Evolutionary conservation across 2,888 invertebrate species (phyloP), one percentile per base, ranked within the genome.

Genomic region (Rhogogaster chlorosoma): DNA sequence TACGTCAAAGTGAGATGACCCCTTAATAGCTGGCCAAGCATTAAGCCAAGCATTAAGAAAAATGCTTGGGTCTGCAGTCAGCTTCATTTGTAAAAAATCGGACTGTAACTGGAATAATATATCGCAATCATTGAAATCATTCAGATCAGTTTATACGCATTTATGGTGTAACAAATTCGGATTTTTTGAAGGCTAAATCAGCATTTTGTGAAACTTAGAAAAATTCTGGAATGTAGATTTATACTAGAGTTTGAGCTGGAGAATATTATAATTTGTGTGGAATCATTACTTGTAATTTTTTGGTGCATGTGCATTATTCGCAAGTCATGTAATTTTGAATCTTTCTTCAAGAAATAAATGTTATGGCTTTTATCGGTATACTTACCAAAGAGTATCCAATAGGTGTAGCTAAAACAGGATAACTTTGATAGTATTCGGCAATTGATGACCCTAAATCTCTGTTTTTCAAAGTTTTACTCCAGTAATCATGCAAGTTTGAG

Each of bases 341-440:
- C n/a, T 57, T 22, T 22, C 57, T n/a, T 57, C 1, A 22, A 57
- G 9, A 67, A 67, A 67, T 32, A 67, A 32, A 67, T 67, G 32
- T 29, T 10, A 29, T 10, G 32, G 18, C 29, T 67, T 15, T 32
- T 32, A 67, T 26, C 18, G 6, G 67, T 32, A 67, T 32, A 29
- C 67, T 67, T 32, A 67, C 67, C 67, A 67, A 67, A 67, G 29
- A 32, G 15, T 67, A 32, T 67, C 67, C 67, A 18, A 67, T 32
- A 32, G 67, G 67, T 67, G 67, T 67, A 32, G 67, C 67, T 29
- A 67, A 32, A 67, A 67, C 12, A 32, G 67, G 67, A 67, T 67
- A 67, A 32, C 18, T 67, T 67, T 67, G 67, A 29, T 67, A 67
- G 18, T 67, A 67, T 12, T 67, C 67, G 26, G 67, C 67, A 67